Base-by-base conservation (phyloP, 1,140 invertebrate genomes). In the Chionoecetes opilio region DNA sequence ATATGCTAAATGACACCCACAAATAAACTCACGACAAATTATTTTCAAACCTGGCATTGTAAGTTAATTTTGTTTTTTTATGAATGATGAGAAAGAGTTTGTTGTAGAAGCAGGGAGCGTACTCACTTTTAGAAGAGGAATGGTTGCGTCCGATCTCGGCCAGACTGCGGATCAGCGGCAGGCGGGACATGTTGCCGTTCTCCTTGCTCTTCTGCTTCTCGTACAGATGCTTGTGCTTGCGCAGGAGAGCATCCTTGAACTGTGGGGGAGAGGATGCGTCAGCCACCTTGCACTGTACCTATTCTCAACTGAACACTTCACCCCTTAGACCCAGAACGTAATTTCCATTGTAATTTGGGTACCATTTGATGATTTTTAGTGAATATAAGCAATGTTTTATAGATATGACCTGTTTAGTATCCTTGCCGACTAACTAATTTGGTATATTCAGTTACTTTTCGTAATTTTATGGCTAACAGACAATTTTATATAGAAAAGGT, bases 71-170 rank as follows among this genome's bases (percentile, higher is more conserved):
- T 53, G 46, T 53, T 11, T 53, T 11, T 53, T 75, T 21, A n/a
- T n/a, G 0, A 75, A 75, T 75, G 11, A 75, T 75, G 63, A 75
- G n/a, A n/a, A n/a, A n/a, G n/a, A n/a, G n/a, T n/a, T n/a, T n/a
- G n/a, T n/a, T n/a, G n/a, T 26, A 6, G 21, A 38, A 41, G 11
- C 37, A 32, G 21, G 38, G n/a, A 11, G 17, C 90, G 89, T 96
- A 98, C 98, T 98, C 98, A 99, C 99, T 99, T 98, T 99, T 99
- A 86, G 98, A 99, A 31, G 99, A 99, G 31, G 99, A 99, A 97
- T 99, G 98, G 97, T 99, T 99, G 96, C 98, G 98, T 96, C 99
- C 99, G 96, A 99, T 99, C 97, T 99, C 99, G 31, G 99, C 99
- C 96, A 99, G 97, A 11, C 99, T 99, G 96, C 99, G 97, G 96